Percentiles rank a stretch among this genome's conserved stretches.
Conservation (phyloP, 2,113 vertebrate genomes). For the Thamnophis sirtalis region DNA sequence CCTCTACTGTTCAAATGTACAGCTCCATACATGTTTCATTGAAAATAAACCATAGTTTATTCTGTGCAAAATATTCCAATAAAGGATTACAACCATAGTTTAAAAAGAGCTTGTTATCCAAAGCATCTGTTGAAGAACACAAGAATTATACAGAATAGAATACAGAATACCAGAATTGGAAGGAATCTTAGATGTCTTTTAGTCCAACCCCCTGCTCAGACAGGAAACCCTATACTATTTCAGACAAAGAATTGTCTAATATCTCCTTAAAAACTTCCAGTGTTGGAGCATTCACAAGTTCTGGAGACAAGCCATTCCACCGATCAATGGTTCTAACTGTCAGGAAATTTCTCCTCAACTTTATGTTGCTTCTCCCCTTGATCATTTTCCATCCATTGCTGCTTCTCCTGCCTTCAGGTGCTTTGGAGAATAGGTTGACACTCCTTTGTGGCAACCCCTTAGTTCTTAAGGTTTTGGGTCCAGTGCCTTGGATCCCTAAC, state of each 20-base stretch:
- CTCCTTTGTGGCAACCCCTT: background rate
- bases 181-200: background rate
- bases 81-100: background rate
- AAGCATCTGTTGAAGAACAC: background rate
- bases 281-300: background rate
- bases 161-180: background rate
- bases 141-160: background rate
- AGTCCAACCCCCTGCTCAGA: background rate
- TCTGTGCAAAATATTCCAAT: background rate
- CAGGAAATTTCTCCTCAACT: background rate
- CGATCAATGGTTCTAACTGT: background rate
- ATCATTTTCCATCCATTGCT: background rate
- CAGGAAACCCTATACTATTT: background rate
- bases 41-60: background rate
- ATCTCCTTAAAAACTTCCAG: background rate
- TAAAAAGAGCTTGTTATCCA: background rate
- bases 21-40: background rate
- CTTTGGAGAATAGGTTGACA: background rate
- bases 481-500: background rate
- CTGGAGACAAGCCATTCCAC: background rate
- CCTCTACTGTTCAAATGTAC: background rate
- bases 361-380: background rate
- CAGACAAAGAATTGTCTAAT: background rate
- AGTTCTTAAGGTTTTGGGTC: background rate
- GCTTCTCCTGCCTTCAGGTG: background rate